Percentiles rank a stretch among this genome's conserved stretches.
These are phyloP conservation scores for Drosophila engyochracea DNA, from an alignment of 2,888 invertebrate genomes.

Conservation along the genomic window DNA sequence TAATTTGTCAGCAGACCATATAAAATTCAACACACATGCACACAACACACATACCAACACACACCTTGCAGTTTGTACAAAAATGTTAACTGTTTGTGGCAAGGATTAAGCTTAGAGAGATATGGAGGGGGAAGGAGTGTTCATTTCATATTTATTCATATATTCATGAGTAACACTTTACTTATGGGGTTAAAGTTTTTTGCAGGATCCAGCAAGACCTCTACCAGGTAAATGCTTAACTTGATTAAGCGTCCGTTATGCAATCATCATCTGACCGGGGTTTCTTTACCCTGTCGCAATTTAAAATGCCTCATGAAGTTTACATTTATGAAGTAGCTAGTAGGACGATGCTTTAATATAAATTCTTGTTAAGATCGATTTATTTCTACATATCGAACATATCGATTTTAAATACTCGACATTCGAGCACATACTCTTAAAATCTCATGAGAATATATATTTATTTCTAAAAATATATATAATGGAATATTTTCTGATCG, in stretches of 20 bases:
- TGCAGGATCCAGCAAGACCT: slow-evolving; percentile 45
- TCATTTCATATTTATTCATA: slow-evolving; percentile 39
- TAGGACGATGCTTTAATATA: neutral
- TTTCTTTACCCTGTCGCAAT: neutral
- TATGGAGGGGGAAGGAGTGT: neutral
- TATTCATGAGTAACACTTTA: slow-evolving; percentile 53
- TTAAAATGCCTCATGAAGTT: neutral
- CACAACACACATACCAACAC: slow-evolving; percentile 11
- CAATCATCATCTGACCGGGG: slow-evolving; percentile 11
- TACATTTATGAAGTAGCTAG: neutral
- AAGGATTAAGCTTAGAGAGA: slow-evolving; percentile 4
- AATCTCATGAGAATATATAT: neutral
- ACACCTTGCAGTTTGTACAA: slow-evolving; percentile 58
- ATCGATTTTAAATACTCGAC: neutral
- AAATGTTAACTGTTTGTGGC: slow-evolving; percentile 62
- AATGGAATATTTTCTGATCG: no score
- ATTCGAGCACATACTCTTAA: neutral
- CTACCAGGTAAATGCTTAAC: slow-evolving; percentile 31
- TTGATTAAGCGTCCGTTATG: slow-evolving; percentile 33
- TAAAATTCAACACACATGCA: slow-evolving; percentile 53
- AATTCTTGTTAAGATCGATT: neutral
- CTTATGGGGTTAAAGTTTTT: slow-evolving; percentile 68
- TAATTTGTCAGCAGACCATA: slow-evolving; percentile 78
- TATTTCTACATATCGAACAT: neutral
- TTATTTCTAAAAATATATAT: no score